Conservation (phyloP, 2,797 vertebrate species). For the Coregonus suidteri region DNA sequence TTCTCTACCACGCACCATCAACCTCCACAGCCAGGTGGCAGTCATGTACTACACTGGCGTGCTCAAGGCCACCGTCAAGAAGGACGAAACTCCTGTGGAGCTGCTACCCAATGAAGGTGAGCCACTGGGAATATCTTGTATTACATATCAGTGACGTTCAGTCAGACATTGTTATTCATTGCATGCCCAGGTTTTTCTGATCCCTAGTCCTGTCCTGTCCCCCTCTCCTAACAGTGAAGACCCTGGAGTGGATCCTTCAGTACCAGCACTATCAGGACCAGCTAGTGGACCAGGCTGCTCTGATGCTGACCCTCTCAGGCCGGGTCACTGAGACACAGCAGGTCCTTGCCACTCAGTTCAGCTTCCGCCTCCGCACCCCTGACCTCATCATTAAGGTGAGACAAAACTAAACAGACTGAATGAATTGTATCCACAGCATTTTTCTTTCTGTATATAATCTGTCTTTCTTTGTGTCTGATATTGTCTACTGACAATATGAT, state of each 20-base stretch:
- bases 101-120: slow-evolving; percentile 82
- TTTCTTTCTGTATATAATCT: not conserved
- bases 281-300: slow-evolving; percentile 87
- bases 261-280: slow-evolving; percentile 81
- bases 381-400: slow-evolving; percentile 82
- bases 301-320: slow-evolving; percentile 84
- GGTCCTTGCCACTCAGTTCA: slow-evolving; percentile 85
- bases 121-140: not conserved
- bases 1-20: slow-evolving; percentile 73
- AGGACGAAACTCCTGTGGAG: slow-evolving; percentile 72
- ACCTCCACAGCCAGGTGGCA: slow-evolving; percentile 83
- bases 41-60: slow-evolving; percentile 93
- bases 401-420: not conserved
- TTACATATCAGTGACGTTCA: not conserved
- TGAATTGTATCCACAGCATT: not conserved
- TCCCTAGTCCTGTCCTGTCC: slow-evolving; percentile 26
- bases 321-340: slow-evolving; percentile 78
- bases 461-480: not conserved
- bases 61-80: slow-evolving; percentile 81
- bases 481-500: not conserved
- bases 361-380: slow-evolving; percentile 86
- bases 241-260: slow-evolving; percentile 72
- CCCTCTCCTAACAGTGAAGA: slow-evolving; percentile 63
- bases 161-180: not conserved
- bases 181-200: not conserved